Percentiles rank a stretch among this genome's conserved stretches.
These are phyloP conservation scores for Agrochola lychnidis DNA, from an alignment of 2,888 invertebrate genomes.

Conservation along the genomic window DNA sequence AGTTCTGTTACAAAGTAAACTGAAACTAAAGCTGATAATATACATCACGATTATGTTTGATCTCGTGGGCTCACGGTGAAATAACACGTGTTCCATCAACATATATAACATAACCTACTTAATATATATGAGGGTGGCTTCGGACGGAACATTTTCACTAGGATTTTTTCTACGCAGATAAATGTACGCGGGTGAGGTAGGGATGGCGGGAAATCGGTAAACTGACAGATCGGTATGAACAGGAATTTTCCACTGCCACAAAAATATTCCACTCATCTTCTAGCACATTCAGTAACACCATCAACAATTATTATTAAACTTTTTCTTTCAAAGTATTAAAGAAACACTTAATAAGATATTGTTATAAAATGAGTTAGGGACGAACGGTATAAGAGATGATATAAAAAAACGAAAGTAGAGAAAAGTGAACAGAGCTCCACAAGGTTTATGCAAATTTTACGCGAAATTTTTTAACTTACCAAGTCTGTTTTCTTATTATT, in stretches of 20 bases:
- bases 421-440: constrained; percentile 81
- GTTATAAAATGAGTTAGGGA: constrained; percentile 80
- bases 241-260: constrained; percentile 40
- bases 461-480: constrained; percentile 85
- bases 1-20: constrained; percentile 49
- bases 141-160: constrained; percentile 65
- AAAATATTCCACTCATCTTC: constrained; percentile 32
- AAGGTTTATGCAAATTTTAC: constrained; percentile 89
- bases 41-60: constrained; percentile 73
- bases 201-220: constrained; percentile 57
- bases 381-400: constrained; percentile 78
- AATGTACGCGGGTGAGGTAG: constrained; percentile 59
- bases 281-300: constrained; percentile 30
- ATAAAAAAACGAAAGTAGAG: constrained; percentile 82
- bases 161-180: constrained; percentile 68
- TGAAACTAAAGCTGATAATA: constrained; percentile 57
- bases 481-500: constrained; percentile 86
- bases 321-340: constrained; percentile 59
- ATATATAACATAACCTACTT: constrained; percentile 66
- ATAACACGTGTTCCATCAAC: constrained; percentile 71
- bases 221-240: constrained; percentile 58
- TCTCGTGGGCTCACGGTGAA: constrained; percentile 70
- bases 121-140: constrained; percentile 68
- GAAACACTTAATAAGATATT: constrained; percentile 71
- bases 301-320: constrained; percentile 59